Conservation (phyloP, 35 echinoderm and acorn worm genomes). For the Apostichopus japonicus region DNA sequence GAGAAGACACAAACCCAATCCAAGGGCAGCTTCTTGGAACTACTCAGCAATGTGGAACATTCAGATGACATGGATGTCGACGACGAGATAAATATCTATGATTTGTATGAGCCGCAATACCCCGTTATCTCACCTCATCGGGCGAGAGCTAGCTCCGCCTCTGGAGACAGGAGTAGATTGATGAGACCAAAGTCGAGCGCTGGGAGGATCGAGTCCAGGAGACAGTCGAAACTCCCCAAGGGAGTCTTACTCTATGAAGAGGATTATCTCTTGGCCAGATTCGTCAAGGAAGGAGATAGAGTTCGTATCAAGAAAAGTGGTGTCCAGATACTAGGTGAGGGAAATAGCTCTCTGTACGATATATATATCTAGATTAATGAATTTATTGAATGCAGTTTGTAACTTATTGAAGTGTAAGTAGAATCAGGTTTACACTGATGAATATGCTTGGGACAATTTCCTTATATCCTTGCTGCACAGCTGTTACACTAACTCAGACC, state of each 20-base stretch:
- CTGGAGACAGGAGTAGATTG: not conserved
- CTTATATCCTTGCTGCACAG: no score
- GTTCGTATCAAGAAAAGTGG: constrained; percentile 74
- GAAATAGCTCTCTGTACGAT: no score
- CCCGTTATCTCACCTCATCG: constrained; percentile 45
- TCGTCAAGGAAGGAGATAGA: constrained; percentile 80
- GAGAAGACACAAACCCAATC: not conserved
- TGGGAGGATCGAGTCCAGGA: constrained; percentile 46
- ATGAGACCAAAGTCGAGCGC: constrained; percentile 72
- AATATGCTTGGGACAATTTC: no score
- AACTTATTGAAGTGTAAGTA: no score
- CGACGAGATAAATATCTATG: constrained; percentile 74
- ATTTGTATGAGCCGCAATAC: constrained; percentile 77
- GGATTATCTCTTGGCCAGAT: constrained; percentile 91
- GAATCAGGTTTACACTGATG: no score
- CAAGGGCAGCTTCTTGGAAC: constrained; percentile 28
- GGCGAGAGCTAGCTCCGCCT: constrained; percentile 4
- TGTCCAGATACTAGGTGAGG: constrained; percentile 6
- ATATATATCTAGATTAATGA: no score
- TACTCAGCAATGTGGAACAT: constrained; percentile 30
- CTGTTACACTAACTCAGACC: no score
- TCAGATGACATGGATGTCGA: constrained; percentile 34
- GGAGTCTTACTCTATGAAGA: constrained; percentile 85
- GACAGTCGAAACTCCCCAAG: constrained; percentile 47
- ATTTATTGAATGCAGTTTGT: no score